These are phyloP conservation scores for Plebejus argus DNA, from an alignment of 2,888 invertebrate species.

Conservation along the genomic window DNA sequence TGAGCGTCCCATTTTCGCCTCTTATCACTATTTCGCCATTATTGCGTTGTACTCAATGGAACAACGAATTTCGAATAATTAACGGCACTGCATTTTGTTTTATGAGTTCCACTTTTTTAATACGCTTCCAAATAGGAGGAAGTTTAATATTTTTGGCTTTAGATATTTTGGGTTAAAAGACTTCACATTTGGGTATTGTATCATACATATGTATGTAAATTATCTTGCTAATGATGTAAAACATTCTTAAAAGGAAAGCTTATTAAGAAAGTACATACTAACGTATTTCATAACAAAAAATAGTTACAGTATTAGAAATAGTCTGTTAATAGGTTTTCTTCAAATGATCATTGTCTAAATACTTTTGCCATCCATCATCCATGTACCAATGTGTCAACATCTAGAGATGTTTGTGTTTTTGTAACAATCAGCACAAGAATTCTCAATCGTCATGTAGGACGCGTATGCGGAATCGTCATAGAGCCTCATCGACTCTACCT, in stretches of 20 bases:
- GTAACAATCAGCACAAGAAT: not conserved
- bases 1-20: conserved; percentile 28
- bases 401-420: not conserved
- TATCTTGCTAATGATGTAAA: no score
- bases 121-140: no score
- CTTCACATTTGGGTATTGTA: not conserved
- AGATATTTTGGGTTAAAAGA: no score
- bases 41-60: not conserved
- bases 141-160: no score
- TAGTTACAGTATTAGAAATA: not conserved
- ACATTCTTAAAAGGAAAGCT: not conserved
- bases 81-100: not conserved
- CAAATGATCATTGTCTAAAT: not conserved
- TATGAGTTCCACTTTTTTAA: not conserved
- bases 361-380: not conserved
- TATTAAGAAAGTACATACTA: no score
- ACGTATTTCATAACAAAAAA: not conserved
- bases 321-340: not conserved
- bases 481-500: not conserved
- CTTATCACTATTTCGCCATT: conserved; percentile 17
- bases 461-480: not conserved
- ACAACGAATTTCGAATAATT: conserved; percentile 17
- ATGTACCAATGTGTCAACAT: not conserved
- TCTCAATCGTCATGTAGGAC: conserved; percentile 7
- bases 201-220: no score